Evolutionary conservation across 1,140 invertebrate species (phyloP), one percentile per base, ranked within the genome.

Genomic region (Apis florea): DNA sequence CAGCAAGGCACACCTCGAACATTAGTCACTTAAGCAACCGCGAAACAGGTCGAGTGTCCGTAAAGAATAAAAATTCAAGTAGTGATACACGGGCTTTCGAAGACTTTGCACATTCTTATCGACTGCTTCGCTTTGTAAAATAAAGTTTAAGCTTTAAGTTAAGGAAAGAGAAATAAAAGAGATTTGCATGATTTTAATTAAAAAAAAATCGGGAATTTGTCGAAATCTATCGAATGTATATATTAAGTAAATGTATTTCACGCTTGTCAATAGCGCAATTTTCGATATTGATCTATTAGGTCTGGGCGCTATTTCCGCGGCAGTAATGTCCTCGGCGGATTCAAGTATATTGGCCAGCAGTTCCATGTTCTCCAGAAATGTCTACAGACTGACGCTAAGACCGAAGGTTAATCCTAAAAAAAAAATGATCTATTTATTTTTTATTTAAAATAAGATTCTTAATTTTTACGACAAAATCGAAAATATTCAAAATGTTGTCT

Each of bases 301-400:
- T n/a, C 94, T 97, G 4, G 97, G 97, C 15, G 96, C 96, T 10
- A 96, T 97, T 47, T 96, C 96, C 3, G 96, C 96, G 8, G 96
- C 96, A n/a, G 96, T 97, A 2, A 97, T 97, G 96, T 97, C 96
- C 9, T 97, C 97, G 12, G 96, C 97, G 2, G 97, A 97, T 90
- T 97, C 96, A 2, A 96, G 96, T 71, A 95, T 97, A 67, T 92
- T 97, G 6, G 95, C 96, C 12, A 96, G 96, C 19, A 95, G 96
- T 86, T 96, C 96, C 21, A 96, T 97, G 96, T 97, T 97, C 92
- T 95, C 97, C n/a, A 94, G 96, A 79, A 97, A 97, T 91, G 95
- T 97, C 67, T 97, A 97, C 90, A 96, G 96, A 90, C 91, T 96
- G 24, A 95, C 96, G 5, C 95, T 97, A 85, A 92, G 96, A 83